Evolutionary conservation across 2,797 vertebrate species (phyloP).

Genomic region (Scyliorhinus canicula): DNA sequence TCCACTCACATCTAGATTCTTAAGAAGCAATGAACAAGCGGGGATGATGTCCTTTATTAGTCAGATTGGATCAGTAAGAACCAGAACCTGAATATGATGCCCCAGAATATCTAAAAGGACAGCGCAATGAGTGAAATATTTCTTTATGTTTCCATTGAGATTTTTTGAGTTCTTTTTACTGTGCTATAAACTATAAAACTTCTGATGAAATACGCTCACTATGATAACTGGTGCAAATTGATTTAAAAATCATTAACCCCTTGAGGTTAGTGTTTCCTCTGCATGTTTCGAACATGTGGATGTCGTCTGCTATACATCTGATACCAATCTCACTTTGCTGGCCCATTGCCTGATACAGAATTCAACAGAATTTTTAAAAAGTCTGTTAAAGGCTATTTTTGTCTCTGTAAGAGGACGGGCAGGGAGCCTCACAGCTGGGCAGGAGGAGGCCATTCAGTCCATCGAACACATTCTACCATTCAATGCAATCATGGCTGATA

Average conservation of each 20-base stretch:
- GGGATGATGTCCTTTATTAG: background rate
- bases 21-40: background rate
- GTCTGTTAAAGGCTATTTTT: background rate
- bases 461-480: background rate
- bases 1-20: background rate
- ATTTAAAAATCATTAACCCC: slow-evolving; percentile 34
- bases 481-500: background rate
- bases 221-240: slow-evolving; percentile 31
- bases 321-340: slow-evolving; percentile 16
- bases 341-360: background rate
- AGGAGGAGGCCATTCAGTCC: background rate
- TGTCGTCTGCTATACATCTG: background rate
- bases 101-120: background rate
- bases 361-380: background rate
- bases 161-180: background rate
- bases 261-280: slow-evolving; percentile 26
- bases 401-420: background rate
- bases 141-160: slow-evolving; percentile 3
- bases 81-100: background rate
- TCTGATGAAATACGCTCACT: slow-evolving; percentile 11
- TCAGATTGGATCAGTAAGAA: background rate
- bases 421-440: background rate
- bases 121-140: background rate
- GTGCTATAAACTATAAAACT: background rate
- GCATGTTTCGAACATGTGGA: slow-evolving; percentile 20